Conservation (phyloP, 2,888 invertebrate genomes). For the Masnerella sp. region DNA sequence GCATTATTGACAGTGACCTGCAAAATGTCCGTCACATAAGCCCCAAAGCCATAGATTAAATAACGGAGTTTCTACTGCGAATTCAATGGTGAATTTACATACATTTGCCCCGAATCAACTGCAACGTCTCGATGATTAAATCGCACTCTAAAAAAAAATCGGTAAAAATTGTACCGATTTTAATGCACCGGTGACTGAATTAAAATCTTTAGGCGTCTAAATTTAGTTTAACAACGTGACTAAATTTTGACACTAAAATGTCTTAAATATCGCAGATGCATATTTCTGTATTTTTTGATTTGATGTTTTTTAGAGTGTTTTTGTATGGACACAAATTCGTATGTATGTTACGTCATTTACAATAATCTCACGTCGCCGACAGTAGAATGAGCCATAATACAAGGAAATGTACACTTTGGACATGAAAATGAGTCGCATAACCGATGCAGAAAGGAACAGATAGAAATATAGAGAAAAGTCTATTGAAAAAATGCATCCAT, state of each 20-base stretch:
- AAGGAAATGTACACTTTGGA: slow-evolving; percentile 20
- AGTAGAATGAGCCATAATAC: background rate
- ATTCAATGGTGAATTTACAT: slow-evolving; percentile 37
- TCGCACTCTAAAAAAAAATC: too few species aligned
- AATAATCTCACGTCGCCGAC: slow-evolving; percentile 32
- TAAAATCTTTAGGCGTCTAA: too few species aligned
- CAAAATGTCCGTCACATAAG: slow-evolving; percentile 47
- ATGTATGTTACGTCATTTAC: slow-evolving; percentile 26
- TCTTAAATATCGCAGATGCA: too few species aligned
- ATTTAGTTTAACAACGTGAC: too few species aligned
- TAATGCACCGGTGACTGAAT: too few species aligned
- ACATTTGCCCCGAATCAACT: slow-evolving; percentile 10
- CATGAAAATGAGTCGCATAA: slow-evolving; percentile 13
- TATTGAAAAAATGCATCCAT: slow-evolving; percentile 66
- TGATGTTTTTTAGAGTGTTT: too few species aligned
- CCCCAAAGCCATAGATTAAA: slow-evolving; percentile 56
- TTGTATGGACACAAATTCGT: slow-evolving; percentile 30
- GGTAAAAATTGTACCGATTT: too few species aligned
- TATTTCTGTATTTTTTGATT: too few species aligned
- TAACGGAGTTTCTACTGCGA: slow-evolving; percentile 26
- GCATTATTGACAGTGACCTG: slow-evolving; percentile 57
- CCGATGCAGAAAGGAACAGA: slow-evolving; percentile 34
- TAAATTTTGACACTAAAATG: too few species aligned
- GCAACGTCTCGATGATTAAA: too few species aligned
- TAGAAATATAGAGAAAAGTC: slow-evolving; percentile 50